These are phyloP conservation scores for Phenganax marumi DNA, from an alignment of 92 coral and sea anemone genomes.

Conservation along the genomic window DNA sequence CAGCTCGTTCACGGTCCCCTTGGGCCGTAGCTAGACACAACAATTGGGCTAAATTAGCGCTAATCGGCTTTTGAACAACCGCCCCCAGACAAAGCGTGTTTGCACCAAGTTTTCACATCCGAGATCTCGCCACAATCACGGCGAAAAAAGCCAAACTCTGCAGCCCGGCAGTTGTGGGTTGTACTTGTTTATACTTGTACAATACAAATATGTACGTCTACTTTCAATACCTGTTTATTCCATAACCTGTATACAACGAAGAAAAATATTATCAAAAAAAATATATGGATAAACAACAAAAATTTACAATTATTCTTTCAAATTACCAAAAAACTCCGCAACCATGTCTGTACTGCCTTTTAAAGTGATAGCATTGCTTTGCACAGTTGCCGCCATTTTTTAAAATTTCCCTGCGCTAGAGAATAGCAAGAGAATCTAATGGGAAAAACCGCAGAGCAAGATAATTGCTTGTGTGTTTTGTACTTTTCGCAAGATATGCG, in stretches of 20 bases:
- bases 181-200: neutral
- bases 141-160: no score
- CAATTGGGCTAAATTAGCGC: neutral
- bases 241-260: slow-evolving; percentile 66
- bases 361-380: slow-evolving; percentile 80
- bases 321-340: slow-evolving; percentile 88
- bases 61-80: neutral
- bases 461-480: no score
- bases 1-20: neutral
- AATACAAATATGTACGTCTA: no score
- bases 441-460: slow-evolving; percentile 9
- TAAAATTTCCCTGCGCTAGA: slow-evolving; percentile 29
- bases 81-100: neutral
- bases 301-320: neutral
- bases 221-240: slow-evolving; percentile 80
- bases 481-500: no score
- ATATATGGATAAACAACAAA: slow-evolving; percentile 13
- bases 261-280: neutral
- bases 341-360: slow-evolving; percentile 94
- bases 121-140: neutral
- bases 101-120: neutral
- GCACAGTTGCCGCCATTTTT: slow-evolving; percentile 98
- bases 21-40: neutral
- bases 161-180: no score
- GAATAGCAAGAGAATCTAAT: neutral